phyloP scores from a whole-genome alignment of 1,140 invertebrate genomes.

The Galleria mellonella region DNA sequence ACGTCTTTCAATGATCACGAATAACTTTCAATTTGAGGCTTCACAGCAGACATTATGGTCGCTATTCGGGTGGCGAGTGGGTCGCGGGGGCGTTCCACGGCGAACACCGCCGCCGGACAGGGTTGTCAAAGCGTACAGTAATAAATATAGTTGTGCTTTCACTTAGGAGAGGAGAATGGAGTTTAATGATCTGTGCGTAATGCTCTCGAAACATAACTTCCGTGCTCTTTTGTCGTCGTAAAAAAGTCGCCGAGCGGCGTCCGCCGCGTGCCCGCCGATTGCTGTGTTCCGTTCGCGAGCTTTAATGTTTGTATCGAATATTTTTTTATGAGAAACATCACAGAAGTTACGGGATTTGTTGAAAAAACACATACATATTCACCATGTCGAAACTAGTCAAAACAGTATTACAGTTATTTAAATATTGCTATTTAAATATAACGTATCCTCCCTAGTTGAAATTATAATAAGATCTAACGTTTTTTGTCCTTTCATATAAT shows the following conservation, averaged over 20 bases:
- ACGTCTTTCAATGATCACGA: not conserved
- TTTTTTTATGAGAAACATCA: too few species aligned
- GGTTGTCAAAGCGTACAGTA: constrained; percentile 50
- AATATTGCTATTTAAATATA: too few species aligned
- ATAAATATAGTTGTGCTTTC: constrained; percentile 52
- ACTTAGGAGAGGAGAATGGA: constrained; percentile 29
- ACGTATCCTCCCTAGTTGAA: too few species aligned
- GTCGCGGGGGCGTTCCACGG: constrained; percentile 16
- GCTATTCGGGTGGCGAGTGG: not conserved
- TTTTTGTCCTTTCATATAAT: too few species aligned
- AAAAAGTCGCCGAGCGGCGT: constrained; percentile 32
- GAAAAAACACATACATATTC: too few species aligned
- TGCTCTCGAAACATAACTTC: constrained; percentile 53
- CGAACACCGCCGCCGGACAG: constrained; percentile 27
- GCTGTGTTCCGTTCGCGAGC: too few species aligned
- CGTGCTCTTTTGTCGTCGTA: constrained; percentile 54
- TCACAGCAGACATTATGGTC: not conserved
- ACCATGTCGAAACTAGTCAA: too few species aligned
- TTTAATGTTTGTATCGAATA: too few species aligned
- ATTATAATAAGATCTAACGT: too few species aligned
- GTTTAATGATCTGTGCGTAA: constrained; percentile 66
- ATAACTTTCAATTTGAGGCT: not conserved
- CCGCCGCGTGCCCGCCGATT: too few species aligned
- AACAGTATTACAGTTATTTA: too few species aligned
- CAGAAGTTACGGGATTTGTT: too few species aligned